These are phyloP conservation scores for Anguilla pacifica DNA, from an alignment of 2,797 vertebrate species.

Conservation along the genomic window DNA sequence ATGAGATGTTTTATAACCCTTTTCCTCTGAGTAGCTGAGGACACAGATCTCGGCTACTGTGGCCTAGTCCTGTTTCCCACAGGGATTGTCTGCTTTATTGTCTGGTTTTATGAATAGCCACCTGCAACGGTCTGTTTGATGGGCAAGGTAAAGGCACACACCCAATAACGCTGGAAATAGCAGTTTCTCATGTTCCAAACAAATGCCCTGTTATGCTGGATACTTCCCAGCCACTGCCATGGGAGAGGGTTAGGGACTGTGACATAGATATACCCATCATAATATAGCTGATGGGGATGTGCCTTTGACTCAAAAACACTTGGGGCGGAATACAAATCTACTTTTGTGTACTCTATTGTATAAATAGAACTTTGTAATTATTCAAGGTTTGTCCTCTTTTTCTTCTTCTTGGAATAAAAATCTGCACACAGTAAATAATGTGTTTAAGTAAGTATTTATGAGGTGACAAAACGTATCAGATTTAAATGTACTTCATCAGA, in stretches of 20 bases:
- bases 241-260: background rate
- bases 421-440: too few relatives aligned
- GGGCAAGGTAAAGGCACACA: background rate
- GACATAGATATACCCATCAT: too few relatives aligned
- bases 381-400: too few relatives aligned
- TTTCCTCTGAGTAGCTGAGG: background rate
- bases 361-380: too few relatives aligned
- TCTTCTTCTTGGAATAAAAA: too few relatives aligned
- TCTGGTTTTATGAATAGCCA: background rate
- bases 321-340: too few relatives aligned
- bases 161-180: background rate
- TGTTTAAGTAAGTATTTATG: too few relatives aligned
- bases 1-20: background rate
- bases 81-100: background rate
- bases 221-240: background rate
- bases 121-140: background rate
- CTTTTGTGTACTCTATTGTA: too few relatives aligned
- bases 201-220: background rate
- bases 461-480: too few relatives aligned
- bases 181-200: background rate
- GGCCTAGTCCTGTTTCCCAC: background rate
- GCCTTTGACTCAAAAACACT: too few relatives aligned
- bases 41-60: background rate
- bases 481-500: too few relatives aligned
- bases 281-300: too few relatives aligned